phyloP scores from a whole-genome alignment of 2,888 invertebrate genomes.

The Erpobdella octoculata region DNA sequence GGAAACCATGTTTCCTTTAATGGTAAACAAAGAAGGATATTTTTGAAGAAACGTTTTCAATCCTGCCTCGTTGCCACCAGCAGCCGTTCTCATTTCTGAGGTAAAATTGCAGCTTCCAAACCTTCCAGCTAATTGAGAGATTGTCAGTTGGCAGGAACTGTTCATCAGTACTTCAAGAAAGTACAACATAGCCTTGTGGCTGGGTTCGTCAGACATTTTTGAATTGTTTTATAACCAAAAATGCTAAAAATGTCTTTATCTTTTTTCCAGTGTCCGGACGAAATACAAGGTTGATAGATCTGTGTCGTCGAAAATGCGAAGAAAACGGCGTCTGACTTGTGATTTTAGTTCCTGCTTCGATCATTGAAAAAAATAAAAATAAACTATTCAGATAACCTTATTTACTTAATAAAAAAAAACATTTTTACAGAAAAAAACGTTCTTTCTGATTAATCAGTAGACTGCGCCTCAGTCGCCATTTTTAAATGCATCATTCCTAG shows the following conservation, averaged over 20 bases:
- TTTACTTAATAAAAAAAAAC: not conserved
- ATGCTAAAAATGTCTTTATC: not conserved
- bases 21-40: constrained; percentile 88
- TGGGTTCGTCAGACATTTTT: constrained; percentile 47
- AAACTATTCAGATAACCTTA: not conserved
- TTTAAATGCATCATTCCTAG: no score
- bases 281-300: constrained; percentile 18
- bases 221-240: not conserved
- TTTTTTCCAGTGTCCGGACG: not conserved
- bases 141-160: constrained; percentile 79
- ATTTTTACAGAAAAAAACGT: no score
- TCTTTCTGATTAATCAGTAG: no score
- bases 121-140: constrained; percentile 95
- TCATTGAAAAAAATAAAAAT: not conserved
- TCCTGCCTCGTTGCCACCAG: constrained; percentile 81
- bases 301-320: constrained; percentile 15
- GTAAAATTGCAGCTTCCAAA: constrained; percentile 98
- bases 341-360: no score
- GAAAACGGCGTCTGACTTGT: constrained; percentile 11
- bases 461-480: not conserved
- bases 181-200: constrained; percentile 67
- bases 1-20: constrained; percentile 60
- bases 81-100: constrained; percentile 74
- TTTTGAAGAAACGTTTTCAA: constrained; percentile 90
- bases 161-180: constrained; percentile 94